Base-by-base conservation (phyloP, 2,113 vertebrate genomes). In the Galemys pyrenaicus region DNA sequence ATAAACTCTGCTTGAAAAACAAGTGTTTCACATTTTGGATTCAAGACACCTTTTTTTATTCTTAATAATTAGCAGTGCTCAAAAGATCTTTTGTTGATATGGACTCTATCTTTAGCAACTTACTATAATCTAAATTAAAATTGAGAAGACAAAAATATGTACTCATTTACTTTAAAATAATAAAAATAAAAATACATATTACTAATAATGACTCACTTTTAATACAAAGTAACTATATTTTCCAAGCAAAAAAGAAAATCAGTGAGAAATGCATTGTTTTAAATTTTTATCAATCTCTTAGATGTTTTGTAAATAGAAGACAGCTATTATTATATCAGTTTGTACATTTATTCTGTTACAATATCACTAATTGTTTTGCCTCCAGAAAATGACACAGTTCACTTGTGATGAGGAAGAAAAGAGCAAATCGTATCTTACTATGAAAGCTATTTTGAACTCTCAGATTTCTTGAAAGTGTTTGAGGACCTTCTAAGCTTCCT, bases 91-190 rank as follows among this genome's bases (percentile, higher is more conserved):
- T 79, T 62, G 1, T 83, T 68, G 6, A 51, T 67, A 79, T 37
- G 68, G 16, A 56, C n/a, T 92, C 30, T 22, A 19, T 87, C 37
- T 71, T 68, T 58, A 26, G 26, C 51, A 44, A 39, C 74, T 74
- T 68, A 70, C 51, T 75, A n/a, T 13, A 73, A 87, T 44, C 28
- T 62, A 67, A 87, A 84, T 84, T 73, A 67, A 83, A 94, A 87
- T 22, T 65, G 10, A 87, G 13, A 79, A 94, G 83, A 35, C 75
- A 56, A 64, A 75, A 81, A 9, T 22, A 80, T 46, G 5, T 44
- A n/a, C n/a, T 70, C 2, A 56, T 56, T 46, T 80, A 81, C 54
- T 87, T 83, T 84, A n/a, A 80, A 65, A 79, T 75, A 80, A 62
- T 12, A 20, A 62, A 37, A 68, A 44, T 46, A 84, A 80, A 41